Evolutionary conservation across 2,888 invertebrate genomes (phyloP), one percentile per base, ranked within the genome.

Genomic region (Panopea generosa): DNA sequence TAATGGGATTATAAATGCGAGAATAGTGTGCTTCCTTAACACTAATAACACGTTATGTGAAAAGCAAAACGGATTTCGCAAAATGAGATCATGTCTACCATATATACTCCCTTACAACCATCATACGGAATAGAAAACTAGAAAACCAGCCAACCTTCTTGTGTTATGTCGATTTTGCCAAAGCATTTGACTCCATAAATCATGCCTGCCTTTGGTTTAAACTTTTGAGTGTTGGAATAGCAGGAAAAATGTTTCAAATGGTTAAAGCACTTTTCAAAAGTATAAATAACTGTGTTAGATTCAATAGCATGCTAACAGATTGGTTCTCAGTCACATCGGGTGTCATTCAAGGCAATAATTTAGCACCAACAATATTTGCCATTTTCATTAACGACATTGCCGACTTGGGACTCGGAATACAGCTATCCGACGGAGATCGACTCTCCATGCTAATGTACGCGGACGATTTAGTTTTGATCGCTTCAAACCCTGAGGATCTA

Each of bases 181-280:
- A 60, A 27, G 60, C 60, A 24, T 60, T 60, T 45, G 60, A 60
- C 22, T 43, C 60, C 2, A 43, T 60, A 7, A 47, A 45, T 18
- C 22, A 45, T n/a, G 47, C 40, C 9, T 60, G 60, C 33, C 45
- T 60, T n/a, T 60, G 60, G 60, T 60, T 45, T 60, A 60, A 60
- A 24, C 45, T 60, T 22, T 4, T 60, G n/a, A 22, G 16, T 1
- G 22, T 24, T n/a, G 43, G 60, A 24, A 45, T 33, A 7, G 11
- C 33, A 4, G 33, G 33, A 7, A 33, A 33, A 33, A 33, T 33
- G 33, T 47, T 9, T 16, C 4, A 6, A 4, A 18, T 20, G 4
- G 16, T 47, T 9, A 47, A 47, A 20, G 4, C 47, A 4, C 6
- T 47, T 6, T 20, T 9, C 16, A 47, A 6, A 3, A 20, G 20